Percentiles rank a stretch among this genome's conserved stretches.
These are phyloP conservation scores for Tiphia femorata DNA, from an alignment of 2,888 invertebrate species.

Conservation along the genomic window DNA sequence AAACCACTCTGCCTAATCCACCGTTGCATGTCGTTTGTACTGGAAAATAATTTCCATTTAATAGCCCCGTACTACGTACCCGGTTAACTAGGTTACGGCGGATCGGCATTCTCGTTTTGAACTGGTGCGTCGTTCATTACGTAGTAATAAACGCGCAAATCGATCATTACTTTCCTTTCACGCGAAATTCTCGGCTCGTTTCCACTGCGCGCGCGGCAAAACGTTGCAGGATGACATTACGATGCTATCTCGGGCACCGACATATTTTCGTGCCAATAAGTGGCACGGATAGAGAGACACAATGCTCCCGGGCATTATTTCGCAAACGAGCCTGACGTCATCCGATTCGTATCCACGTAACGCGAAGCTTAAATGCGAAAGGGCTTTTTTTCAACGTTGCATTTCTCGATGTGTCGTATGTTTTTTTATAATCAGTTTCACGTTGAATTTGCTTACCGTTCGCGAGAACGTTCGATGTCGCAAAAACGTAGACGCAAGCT, in stretches of 20 bases:
- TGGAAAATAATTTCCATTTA: constrained; percentile 60
- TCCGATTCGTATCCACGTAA: background rate
- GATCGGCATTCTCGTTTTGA: no score
- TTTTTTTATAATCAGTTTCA: no score
- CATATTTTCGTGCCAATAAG: constrained; percentile 35
- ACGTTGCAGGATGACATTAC: background rate
- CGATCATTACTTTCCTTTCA: constrained; percentile 33
- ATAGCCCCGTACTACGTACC: no score
- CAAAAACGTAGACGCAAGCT: background rate
- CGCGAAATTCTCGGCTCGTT: constrained; percentile 31
- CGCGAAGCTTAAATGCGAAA: background rate
- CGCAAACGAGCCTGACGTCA: constrained; percentile 40
- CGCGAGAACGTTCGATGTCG: background rate
- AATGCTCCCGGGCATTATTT: constrained; percentile 39
- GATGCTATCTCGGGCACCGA: constrained; percentile 41
- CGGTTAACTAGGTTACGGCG: no score
- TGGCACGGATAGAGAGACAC: constrained; percentile 28
- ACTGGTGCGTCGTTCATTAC: background rate
- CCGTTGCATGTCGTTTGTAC: constrained; percentile 93
- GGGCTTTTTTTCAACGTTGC: no score
- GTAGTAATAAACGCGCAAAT: background rate
- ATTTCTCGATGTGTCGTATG: no score
- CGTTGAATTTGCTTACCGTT: background rate
- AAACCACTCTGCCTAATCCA: constrained; percentile 88
- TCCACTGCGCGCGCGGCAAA: constrained; percentile 21